Evolutionary conservation across 2,888 invertebrate species (phyloP).

Genomic region (Calameuta pallipes): DNA sequence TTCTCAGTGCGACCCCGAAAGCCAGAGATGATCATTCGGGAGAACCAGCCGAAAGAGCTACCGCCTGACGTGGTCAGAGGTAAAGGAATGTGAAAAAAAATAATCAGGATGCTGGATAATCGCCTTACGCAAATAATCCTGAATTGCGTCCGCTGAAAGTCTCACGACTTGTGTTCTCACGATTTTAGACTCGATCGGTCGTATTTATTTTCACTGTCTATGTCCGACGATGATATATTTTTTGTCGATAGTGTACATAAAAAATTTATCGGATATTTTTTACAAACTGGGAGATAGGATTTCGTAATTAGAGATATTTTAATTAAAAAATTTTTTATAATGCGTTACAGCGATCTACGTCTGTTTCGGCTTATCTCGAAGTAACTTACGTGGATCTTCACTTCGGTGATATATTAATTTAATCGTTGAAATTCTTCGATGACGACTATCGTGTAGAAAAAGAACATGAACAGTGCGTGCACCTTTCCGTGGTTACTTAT

Average conservation of each 20-base stretch:
- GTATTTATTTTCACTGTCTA: neutral
- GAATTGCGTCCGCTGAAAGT: neutral
- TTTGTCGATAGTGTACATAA: too few relatives aligned
- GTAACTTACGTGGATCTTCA: neutral
- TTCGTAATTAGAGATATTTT: neutral
- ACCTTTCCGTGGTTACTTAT: neutral
- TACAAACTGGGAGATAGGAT: neutral
- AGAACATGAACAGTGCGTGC: neutral
- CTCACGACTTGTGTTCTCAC: neutral
- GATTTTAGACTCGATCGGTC: neutral
- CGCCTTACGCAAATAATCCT: neutral
- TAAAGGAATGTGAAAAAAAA: conserved; percentile 60
- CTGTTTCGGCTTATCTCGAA: neutral
- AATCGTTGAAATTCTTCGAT: neutral
- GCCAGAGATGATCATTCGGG: conserved; percentile 90
- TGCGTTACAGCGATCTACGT: neutral
- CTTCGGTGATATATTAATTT: neutral
- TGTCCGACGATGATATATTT: too few relatives aligned
- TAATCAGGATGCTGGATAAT: neutral
- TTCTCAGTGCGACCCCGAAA: conserved; percentile 75
- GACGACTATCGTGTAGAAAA: neutral
- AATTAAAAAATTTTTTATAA: neutral
- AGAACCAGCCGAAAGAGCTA: conserved; percentile 89
- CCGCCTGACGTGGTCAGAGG: conserved; percentile 94
- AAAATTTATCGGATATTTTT: neutral